Conservation (phyloP, 2,113 vertebrate species). For the Hystrix cristata region DNA sequence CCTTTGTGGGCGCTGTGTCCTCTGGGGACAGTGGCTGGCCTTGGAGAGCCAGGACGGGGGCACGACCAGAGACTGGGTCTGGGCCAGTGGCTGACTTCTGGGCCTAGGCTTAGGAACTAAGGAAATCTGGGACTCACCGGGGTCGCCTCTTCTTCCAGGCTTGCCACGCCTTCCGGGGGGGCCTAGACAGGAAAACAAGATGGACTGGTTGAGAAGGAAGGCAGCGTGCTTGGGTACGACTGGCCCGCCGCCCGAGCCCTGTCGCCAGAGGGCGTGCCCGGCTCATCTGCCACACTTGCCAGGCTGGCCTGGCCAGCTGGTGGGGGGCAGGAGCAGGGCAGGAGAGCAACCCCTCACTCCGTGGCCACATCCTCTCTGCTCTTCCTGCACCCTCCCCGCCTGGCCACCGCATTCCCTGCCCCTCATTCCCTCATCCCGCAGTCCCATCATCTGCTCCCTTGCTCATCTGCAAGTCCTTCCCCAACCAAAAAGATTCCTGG, state of each 20-base stretch:
- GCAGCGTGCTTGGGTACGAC: not conserved
- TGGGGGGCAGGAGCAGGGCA: not conserved
- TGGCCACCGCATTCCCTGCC: too few relatives aligned
- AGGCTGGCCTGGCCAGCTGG: not conserved
- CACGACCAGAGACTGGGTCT: accelerated
- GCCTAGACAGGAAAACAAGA: slow-evolving; percentile 89
- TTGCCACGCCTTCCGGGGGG: slow-evolving; percentile 96
- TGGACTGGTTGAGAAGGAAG: not conserved
- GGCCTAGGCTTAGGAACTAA: not conserved
- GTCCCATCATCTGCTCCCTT: not conserved
- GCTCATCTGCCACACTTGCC: accelerated
- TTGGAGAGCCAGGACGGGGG: not conserved
- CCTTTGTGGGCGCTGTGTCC: accelerated
- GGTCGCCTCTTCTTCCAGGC: slow-evolving; percentile 94
- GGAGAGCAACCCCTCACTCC: not conserved
- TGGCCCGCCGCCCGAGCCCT: not conserved
- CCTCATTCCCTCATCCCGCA: too few relatives aligned
- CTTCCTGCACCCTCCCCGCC: not conserved
- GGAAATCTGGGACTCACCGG: slow-evolving; percentile 88
- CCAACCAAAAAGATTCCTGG: too few relatives aligned
- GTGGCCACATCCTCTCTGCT: not conserved
- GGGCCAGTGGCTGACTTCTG: not conserved
- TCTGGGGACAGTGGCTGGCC: not conserved
- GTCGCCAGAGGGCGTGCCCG: accelerated
- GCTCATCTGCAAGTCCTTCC: too few relatives aligned